Evolutionary conservation across 2,113 vertebrate genomes (phyloP).

Genomic region (Pardalotus punctatus): DNA sequence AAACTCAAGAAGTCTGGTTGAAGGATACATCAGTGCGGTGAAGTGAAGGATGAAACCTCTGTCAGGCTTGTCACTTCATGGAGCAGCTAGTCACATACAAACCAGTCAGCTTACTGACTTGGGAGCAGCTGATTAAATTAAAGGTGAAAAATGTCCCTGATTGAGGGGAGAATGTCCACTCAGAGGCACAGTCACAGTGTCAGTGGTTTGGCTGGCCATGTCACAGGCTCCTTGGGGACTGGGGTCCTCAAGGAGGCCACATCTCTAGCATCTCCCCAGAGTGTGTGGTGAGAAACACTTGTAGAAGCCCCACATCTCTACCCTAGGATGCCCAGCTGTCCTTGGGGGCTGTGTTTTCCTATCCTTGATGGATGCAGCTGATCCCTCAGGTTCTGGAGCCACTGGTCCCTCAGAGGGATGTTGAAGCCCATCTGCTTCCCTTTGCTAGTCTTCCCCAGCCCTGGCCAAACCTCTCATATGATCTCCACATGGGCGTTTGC

Average conservation of each 20-base stretch:
- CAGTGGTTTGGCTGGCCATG: rapidly evolving
- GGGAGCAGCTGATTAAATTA: neutral
- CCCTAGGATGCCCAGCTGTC: neutral
- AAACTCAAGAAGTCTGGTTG: neutral
- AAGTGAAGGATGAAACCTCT: neutral
- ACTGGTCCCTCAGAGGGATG: neutral
- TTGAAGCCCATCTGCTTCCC: neutral
- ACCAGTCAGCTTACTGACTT: neutral
- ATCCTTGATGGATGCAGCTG: rapidly evolving
- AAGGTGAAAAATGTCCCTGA: neutral
- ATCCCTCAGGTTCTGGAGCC: neutral
- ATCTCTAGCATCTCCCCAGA: neutral
- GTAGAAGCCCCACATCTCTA: rapidly evolving
- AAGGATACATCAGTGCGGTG: neutral
- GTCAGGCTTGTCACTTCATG: neutral
- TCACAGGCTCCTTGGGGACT: neutral
- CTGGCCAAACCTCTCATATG: rapidly evolving
- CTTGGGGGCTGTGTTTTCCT: neutral
- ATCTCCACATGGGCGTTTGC: neutral
- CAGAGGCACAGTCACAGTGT: neutral
- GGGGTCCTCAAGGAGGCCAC: rapidly evolving
- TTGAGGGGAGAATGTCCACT: neutral
- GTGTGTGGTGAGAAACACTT: neutral
- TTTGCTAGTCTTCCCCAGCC: neutral
- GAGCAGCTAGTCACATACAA: neutral